phyloP scores from a whole-genome alignment of 1,140 invertebrate genomes.

The Penaeus chinensis region DNA sequence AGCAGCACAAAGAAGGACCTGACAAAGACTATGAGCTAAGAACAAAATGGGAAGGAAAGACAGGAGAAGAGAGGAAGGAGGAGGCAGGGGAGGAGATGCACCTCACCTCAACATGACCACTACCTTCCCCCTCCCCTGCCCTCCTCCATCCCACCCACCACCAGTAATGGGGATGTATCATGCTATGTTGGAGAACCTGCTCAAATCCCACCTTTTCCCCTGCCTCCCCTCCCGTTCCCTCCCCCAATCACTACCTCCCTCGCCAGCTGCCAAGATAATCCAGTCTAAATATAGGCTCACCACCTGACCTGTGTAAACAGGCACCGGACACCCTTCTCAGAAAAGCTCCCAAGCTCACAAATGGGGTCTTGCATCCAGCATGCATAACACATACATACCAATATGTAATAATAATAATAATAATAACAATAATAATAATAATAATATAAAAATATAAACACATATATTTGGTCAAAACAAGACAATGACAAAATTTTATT shows the following conservation, averaged over 20 bases:
- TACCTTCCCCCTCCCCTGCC: not conserved
- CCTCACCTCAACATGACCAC: not conserved
- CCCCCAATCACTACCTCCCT: conserved; percentile 10
- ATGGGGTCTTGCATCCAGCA: not conserved
- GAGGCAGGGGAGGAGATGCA: not conserved
- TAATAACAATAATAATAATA: too few species aligned
- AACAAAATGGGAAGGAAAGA: too few species aligned
- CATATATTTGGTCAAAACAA: not conserved
- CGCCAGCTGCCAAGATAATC: conserved; percentile 15
- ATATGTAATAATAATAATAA: too few species aligned
- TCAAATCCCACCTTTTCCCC: not conserved
- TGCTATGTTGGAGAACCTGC: too few species aligned
- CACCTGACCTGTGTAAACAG: conserved; percentile 32
- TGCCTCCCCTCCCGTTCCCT: conserved; percentile 19
- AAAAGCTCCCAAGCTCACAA: not conserved
- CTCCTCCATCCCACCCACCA: conserved; percentile 4
- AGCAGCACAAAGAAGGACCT: too few species aligned
- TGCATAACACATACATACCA: not conserved
- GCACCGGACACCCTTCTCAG: not conserved
- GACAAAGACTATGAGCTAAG: too few species aligned
- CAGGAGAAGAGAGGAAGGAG: too few species aligned
- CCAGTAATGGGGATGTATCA: too few species aligned
- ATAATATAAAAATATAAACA: not conserved
- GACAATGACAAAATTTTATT: not conserved
- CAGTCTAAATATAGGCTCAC: conserved; percentile 21